Conservation (phyloP, 2,888 invertebrate genomes). For the Rhingia campestris region DNA sequence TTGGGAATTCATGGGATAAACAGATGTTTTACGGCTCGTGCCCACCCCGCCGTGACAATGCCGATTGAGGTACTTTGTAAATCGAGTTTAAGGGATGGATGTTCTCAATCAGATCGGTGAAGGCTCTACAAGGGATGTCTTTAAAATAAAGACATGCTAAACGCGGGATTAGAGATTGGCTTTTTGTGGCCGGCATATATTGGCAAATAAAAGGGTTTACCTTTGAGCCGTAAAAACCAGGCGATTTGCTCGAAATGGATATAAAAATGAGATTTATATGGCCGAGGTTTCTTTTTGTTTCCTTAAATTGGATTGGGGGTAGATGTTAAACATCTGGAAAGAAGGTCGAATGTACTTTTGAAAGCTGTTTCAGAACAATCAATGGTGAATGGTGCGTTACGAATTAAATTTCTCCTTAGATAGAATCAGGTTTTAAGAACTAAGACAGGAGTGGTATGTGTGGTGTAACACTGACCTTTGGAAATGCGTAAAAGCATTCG, state of each 20-base stretch:
- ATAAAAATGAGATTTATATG: not conserved
- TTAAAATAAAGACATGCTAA: slow-evolving; percentile 28
- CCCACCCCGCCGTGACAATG: not conserved
- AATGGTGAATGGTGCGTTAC: too few relatives aligned
- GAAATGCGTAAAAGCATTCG: too few relatives aligned
- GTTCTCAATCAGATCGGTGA: slow-evolving; percentile 6
- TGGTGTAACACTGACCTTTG: too few relatives aligned
- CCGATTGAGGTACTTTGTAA: slow-evolving; percentile 23
- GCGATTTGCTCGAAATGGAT: not conserved
- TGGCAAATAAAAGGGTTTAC: slow-evolving; percentile 19
- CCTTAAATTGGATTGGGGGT: not conserved
- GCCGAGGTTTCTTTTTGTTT: not conserved
- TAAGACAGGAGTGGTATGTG: too few relatives aligned
- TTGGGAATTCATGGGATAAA: slow-evolving; percentile 45
- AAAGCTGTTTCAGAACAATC: too few relatives aligned
- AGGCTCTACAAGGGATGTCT: slow-evolving; percentile 31
- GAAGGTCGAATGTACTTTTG: not conserved
- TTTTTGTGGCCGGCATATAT: slow-evolving; percentile 20
- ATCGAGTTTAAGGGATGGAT: slow-evolving; percentile 23
- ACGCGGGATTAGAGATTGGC: slow-evolving; percentile 35
- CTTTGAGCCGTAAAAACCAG: slow-evolving; percentile 7
- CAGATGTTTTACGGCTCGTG: slow-evolving; percentile 47
- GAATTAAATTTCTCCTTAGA: too few relatives aligned
- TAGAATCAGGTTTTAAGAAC: too few relatives aligned
- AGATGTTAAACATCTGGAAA: not conserved